phyloP scores from a whole-genome alignment of 2,888 invertebrate genomes.

The Philonicus albiceps region DNA sequence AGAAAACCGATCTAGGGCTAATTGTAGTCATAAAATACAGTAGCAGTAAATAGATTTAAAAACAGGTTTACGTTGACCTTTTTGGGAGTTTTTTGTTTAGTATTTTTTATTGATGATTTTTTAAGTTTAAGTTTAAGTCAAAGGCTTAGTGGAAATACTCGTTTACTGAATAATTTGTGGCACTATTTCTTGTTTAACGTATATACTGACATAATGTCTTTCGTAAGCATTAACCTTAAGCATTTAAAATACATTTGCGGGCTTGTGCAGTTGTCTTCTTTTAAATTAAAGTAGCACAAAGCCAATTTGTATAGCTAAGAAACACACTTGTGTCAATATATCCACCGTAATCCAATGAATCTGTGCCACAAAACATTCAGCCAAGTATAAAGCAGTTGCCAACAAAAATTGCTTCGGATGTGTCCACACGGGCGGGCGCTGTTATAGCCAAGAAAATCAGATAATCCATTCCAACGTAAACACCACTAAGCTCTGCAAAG shows the following conservation, averaged over 20 bases:
- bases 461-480: conserved; percentile 48
- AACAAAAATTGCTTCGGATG: conserved; percentile 27
- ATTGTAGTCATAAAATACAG: conserved; percentile 16
- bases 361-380: conserved; percentile 36
- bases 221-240: neutral
- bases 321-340: neutral
- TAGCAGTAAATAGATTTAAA: neutral
- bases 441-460: conserved; percentile 33
- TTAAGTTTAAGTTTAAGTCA: neutral
- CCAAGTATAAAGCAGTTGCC: neutral
- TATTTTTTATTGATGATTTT: neutral
- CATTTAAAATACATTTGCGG: neutral
- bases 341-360: conserved; percentile 34
- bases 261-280: neutral
- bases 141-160: neutral
- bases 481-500: conserved; percentile 48
- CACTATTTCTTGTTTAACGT: neutral
- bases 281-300: neutral
- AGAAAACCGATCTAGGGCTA: conserved; percentile 12
- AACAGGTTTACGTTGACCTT: neutral
- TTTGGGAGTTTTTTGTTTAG: neutral
- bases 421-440: conserved; percentile 33
- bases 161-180: neutral
- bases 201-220: neutral
- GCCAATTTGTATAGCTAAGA: neutral